Conservation (phyloP, 1,140 invertebrate genomes). For the Hylaeus anthracinus region DNA sequence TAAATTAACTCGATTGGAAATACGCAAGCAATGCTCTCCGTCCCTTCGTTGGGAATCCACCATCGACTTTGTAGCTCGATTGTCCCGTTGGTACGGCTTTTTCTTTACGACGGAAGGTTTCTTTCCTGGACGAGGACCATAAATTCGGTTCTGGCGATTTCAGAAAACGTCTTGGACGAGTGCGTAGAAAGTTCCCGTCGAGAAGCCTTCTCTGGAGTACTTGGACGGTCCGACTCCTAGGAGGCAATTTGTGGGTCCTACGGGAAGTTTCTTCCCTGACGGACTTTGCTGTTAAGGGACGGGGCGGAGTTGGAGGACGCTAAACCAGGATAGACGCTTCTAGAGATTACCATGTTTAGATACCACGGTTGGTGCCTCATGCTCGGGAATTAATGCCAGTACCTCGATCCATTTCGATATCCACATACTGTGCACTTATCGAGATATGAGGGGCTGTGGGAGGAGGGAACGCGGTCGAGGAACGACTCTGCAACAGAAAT, state of each 20-base stretch:
- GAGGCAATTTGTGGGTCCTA: conserved; percentile 49
- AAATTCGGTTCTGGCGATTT: too few species aligned
- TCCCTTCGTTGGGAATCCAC: too few species aligned
- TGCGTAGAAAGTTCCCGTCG: conserved; percentile 35
- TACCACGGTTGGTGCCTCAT: conserved; percentile 45
- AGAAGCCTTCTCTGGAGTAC: conserved; percentile 20
- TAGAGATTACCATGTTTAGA: conserved; percentile 68
- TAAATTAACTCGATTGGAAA: too few species aligned
- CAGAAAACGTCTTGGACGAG: too few species aligned
- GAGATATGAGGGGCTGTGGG: too few species aligned
- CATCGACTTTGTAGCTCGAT: too few species aligned
- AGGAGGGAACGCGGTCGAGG: background rate
- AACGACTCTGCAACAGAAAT: background rate
- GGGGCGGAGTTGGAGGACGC: conserved; percentile 36
- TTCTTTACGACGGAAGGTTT: too few species aligned
- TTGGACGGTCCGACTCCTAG: conserved; percentile 4
- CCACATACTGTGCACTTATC: background rate
- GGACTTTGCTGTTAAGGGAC: conserved; percentile 51
- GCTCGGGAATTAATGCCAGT: conserved; percentile 60
- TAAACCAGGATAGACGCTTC: conserved; percentile 47
- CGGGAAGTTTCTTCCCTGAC: conserved; percentile 51
- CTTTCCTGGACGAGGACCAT: too few species aligned
- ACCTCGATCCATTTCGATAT: conserved; percentile 53
- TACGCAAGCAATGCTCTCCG: too few species aligned
- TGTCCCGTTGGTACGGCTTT: too few species aligned